phyloP scores from a whole-genome alignment of 2,888 invertebrate species.

The Plusia festucae region DNA sequence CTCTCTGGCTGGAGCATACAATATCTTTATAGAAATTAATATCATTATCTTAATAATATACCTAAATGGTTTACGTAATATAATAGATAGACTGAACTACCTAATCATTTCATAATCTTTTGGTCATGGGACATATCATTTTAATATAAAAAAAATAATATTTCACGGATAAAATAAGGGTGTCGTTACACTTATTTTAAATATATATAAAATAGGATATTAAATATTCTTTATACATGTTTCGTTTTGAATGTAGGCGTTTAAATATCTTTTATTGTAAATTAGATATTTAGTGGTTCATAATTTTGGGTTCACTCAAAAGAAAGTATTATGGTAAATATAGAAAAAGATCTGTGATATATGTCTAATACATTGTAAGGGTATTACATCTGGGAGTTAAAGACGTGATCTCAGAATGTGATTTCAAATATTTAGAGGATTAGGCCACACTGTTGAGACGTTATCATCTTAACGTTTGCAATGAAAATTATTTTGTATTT shows the following conservation, averaged over 20 bases:
- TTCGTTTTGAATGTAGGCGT: slow-evolving; percentile 73
- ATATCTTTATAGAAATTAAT: slow-evolving; percentile 63
- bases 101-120: slow-evolving; percentile 78
- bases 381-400: slow-evolving; percentile 82
- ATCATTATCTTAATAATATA: slow-evolving; percentile 65
- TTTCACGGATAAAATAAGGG: slow-evolving; percentile 54
- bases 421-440: slow-evolving; percentile 69
- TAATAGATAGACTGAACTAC: slow-evolving; percentile 71
- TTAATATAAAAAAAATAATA: slow-evolving; percentile 63
- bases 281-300: slow-evolving; percentile 65
- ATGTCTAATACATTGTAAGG: slow-evolving; percentile 77
- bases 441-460: slow-evolving; percentile 59
- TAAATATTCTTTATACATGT: slow-evolving; percentile 46
- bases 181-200: slow-evolving; percentile 60
- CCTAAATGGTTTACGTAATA: slow-evolving; percentile 66
- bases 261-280: slow-evolving; percentile 69
- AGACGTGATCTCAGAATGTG: slow-evolving; percentile 83
- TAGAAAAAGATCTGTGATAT: slow-evolving; percentile 87
- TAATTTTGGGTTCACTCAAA: slow-evolving; percentile 72
- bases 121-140: slow-evolving; percentile 82
- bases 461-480: slow-evolving; percentile 44
- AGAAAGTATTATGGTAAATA: slow-evolving; percentile 84
- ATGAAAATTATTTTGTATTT: slow-evolving; percentile 19
- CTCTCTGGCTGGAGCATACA: slow-evolving; percentile 66
- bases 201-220: slow-evolving; percentile 57